A percentile compares a stretch with the other conserved stretches of the same genome.
phyloP scores from a whole-genome alignment of 2,797 vertebrate species.

The Aulostomus chinensis region DNA sequence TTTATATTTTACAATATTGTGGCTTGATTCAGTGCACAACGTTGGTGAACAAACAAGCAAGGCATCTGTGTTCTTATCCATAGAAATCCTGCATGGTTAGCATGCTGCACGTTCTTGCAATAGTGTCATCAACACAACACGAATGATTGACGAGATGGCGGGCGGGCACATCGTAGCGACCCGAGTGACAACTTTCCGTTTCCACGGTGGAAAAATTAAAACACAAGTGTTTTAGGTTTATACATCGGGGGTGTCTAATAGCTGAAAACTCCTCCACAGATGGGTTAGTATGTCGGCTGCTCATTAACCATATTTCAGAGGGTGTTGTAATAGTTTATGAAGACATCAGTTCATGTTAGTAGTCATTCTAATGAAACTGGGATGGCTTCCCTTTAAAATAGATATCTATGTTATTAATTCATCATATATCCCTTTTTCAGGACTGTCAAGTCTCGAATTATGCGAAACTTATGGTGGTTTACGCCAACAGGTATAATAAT shows the following conservation, averaged over 20 bases:
- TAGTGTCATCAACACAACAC: constrained; percentile 67
- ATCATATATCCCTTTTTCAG: constrained; percentile 35
- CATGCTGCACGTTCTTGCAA: constrained; percentile 73
- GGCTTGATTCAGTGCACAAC: constrained; percentile 81
- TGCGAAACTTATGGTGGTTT: constrained; percentile 53
- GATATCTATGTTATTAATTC: constrained; percentile 26
- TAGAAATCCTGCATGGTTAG: constrained; percentile 76
- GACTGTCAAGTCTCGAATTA: constrained; percentile 25
- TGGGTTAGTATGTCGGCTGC: constrained; percentile 59
- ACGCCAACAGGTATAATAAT: constrained; percentile 34
- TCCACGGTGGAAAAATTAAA: constrained; percentile 40
- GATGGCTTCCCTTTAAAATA: constrained; percentile 47
- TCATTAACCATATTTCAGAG: constrained; percentile 32
- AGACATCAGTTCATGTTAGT: constrained; percentile 45
- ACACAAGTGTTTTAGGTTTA: constrained; percentile 7
- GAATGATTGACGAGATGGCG: constrained; percentile 57
- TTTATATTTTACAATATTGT: constrained; percentile 72
- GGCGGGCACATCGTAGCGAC: constrained; percentile 37
- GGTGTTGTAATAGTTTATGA: constrained; percentile 39
- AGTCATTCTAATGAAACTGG: constrained; percentile 29
- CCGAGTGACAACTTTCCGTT: constrained; percentile 54
- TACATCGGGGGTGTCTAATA: constrained; percentile 12
- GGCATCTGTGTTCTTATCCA: constrained; percentile 82
- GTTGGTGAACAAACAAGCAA: constrained; percentile 81
- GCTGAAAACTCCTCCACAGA: constrained; percentile 37